Base-by-base conservation (phyloP, 2,888 invertebrate species). In the Eretmocerus hayati region DNA sequence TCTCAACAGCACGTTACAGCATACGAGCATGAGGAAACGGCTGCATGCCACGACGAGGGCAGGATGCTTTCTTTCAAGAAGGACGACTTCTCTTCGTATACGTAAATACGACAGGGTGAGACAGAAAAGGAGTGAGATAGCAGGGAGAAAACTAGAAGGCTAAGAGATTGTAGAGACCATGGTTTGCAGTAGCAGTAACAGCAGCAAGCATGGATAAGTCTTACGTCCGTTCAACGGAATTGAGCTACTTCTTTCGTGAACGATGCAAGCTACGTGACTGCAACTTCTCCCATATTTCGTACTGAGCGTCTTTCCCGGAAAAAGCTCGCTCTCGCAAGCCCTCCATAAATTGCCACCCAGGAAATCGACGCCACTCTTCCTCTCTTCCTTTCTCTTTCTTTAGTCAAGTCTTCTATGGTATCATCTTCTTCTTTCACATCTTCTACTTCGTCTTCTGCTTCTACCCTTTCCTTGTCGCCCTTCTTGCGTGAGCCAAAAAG, bases 241-340 rank as follows among this genome's bases (percentile, higher is more conserved):
- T 55, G 58, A 57, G 56, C 57, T 56, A 50, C 53, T 57, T 58
- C 56, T 58, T 55, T 53, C 45, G 44, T 59, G 57, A 58, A 58
- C 54, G 55, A 59, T 58, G 59, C 50, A 56, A 46, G 42, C 48
- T 58, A 59, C 58, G 59, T 58, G 59, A 58, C 58, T 58, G 46
- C 53, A 59, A 59, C 56, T 58, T 59, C 50, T 55, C 48, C 54
- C 56, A 58, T 59, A 58, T 58, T 57, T 59, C 53, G 52, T 43
- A 52, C 53, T 52, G 53, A 49, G 26, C n/a, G 16, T 13, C 8
- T 16, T 13, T 1, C 33, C 33, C n/a, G 15, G 18, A 31, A 32
- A 45, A 49, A 45, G 30, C 30, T 16, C 13, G 22, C 26, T 26
- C 26, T 6, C 26, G 6, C 26, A 26, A 26, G 26, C 31, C 23